Evolutionary conservation across 2,888 invertebrate species (phyloP).

Genomic region (Phorcus lineatus): DNA sequence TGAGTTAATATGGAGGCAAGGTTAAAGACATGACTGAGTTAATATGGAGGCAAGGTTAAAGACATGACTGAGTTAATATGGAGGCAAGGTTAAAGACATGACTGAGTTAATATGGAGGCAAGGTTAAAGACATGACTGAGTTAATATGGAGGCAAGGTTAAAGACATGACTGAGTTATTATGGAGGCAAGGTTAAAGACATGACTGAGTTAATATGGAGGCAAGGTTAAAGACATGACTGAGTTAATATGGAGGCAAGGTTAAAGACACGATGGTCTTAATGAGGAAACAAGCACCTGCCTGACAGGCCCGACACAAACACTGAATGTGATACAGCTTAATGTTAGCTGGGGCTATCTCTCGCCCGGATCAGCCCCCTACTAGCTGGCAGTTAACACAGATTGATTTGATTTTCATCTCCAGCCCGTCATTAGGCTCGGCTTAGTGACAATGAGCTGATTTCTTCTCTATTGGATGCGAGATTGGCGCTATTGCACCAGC

Average conservation of each 20-base stretch:
- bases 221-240: not conserved
- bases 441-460: conserved; percentile 5
- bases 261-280: not conserved
- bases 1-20: too few relatives aligned
- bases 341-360: not conserved
- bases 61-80: too few relatives aligned
- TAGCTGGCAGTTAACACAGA: conserved; percentile 8
- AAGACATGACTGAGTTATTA: not conserved
- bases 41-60: too few relatives aligned
- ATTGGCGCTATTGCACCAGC: too few relatives aligned
- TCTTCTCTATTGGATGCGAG: too few relatives aligned
- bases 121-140: too few relatives aligned
- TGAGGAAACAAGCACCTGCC: conserved; percentile 1
- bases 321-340: not conserved
- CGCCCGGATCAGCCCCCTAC: not conserved
- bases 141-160: not conserved
- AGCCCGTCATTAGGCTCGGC: not conserved
- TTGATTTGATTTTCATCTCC: conserved; percentile 19
- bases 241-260: too few relatives aligned
- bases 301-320: not conserved
- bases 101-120: too few relatives aligned
- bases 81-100: too few relatives aligned
- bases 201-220: too few relatives aligned
- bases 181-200: too few relatives aligned
- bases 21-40: too few relatives aligned